phyloP scores from a whole-genome alignment of 2,888 invertebrate genomes.

The Druceiella hillmani region DNA sequence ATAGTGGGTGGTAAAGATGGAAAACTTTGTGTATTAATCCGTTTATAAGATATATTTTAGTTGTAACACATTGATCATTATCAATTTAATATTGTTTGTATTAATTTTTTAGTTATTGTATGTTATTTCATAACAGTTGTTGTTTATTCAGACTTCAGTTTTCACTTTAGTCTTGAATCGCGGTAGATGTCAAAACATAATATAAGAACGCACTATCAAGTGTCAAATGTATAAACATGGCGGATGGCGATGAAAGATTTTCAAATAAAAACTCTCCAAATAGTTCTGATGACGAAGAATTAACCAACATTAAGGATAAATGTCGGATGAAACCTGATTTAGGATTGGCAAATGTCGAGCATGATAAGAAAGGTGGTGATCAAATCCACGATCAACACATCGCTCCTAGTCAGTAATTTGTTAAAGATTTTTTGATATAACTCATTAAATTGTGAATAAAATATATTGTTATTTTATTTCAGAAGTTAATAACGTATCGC shows the following conservation, averaged over 20 bases:
- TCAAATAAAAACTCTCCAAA: slow-evolving; percentile 45
- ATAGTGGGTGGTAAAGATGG: no score
- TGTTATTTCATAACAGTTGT: no score
- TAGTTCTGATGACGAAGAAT: slow-evolving; percentile 40
- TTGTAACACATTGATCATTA: no score
- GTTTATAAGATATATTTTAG: no score
- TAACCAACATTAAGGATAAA: slow-evolving; percentile 39
- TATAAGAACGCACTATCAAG: no score
- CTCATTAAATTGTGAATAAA: slow-evolving; percentile 4
- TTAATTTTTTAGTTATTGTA: no score
- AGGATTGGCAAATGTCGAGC: slow-evolving; percentile 47
- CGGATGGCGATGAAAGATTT: slow-evolving; percentile 51
- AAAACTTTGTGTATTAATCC: no score
- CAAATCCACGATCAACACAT: slow-evolving; percentile 2
- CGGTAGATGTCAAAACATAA: no score
- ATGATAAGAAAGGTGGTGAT: slow-evolving; percentile 32
- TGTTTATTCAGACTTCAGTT: no score
- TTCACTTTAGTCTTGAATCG: no score
- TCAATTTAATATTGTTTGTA: no score
- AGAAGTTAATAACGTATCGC: slow-evolving; percentile 43
- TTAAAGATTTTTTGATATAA: background rate
- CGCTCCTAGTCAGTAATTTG: background rate
- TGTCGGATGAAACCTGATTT: slow-evolving; percentile 42
- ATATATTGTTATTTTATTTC: slow-evolving; percentile 30
- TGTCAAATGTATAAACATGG: slow-evolving; percentile 42